phyloP scores from a whole-genome alignment of 2,113 vertebrate genomes.

The Triplophysa siluroides region DNA sequence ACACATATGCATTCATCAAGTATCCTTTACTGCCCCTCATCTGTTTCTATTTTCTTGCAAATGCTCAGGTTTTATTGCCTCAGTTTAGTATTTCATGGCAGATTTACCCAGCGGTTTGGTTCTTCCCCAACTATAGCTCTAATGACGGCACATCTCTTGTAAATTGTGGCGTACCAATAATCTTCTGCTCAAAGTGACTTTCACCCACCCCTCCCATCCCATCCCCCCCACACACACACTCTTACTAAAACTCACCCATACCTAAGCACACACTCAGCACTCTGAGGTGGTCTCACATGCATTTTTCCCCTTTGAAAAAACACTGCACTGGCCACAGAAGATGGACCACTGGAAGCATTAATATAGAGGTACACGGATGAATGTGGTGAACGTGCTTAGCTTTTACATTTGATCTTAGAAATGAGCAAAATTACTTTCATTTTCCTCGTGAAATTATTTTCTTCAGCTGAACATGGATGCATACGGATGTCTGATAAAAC shows the following conservation, averaged over 20 bases:
- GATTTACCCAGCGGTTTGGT: constrained; percentile 76
- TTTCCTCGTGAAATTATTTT: too few species aligned
- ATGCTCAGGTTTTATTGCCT: constrained; percentile 80
- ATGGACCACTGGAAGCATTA: constrained; percentile 14
- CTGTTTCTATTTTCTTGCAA: constrained; percentile 81
- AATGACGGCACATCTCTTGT: constrained; percentile 76
- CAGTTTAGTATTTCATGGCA: constrained; percentile 81
- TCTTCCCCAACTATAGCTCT: constrained; percentile 65
- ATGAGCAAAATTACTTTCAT: not conserved
- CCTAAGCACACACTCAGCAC: constrained; percentile 56
- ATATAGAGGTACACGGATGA: not conserved
- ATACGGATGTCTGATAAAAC: too few species aligned
- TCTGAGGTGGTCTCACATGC: constrained; percentile 45
- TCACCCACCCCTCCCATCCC: not conserved
- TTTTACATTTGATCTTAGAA: not conserved
- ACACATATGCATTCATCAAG: constrained; percentile 62
- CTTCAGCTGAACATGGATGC: too few species aligned
- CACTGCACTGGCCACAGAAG: not conserved
- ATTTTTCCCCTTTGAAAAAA: constrained; percentile 32
- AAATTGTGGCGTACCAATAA: constrained; percentile 72
- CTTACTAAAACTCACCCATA: constrained; percentile 52
- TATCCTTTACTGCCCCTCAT: constrained; percentile 77
- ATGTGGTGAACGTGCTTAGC: not conserved
- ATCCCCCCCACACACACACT: constrained; percentile 48
- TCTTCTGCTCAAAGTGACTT: constrained; percentile 58